Evolutionary conservation across 2,888 invertebrate genomes (phyloP), one percentile per base, ranked within the genome.

Genomic region (Tridacna gigas): DNA sequence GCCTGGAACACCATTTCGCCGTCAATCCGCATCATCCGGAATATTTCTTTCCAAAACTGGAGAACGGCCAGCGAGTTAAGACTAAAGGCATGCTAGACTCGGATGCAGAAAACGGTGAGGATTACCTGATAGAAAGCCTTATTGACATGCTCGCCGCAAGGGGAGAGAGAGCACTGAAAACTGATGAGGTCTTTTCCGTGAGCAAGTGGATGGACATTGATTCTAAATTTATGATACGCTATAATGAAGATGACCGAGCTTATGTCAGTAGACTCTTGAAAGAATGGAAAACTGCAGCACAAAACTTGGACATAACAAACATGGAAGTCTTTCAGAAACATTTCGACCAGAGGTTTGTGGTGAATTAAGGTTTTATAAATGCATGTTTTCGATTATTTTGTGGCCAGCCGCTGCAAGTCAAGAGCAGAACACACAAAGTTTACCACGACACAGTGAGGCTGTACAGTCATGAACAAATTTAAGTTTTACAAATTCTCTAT

Each of bases 11-110:
- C 47, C 88, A 88, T 60, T 88, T 85, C 65, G 63, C 74, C 0
- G 63, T 60, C 25, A 88, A 88, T 66, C 88, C 83, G 12, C 88
- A 88, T 25, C 88, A 88, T 74, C 88, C 88, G 45, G 88, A 88
- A 76, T 88, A 85, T 25, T 88, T 85, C 82, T 77, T 79, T 45
- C 74, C 74, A 28, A 63, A 77, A 73, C 66, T 28, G 12, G 69
- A 67, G 51, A 73, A 81, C 22, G 82, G 82, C n/a, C 15, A 47
- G 20, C 25, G 80, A 56, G 83, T 82, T 25, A 75, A 76, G 66
- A 60, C 56, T 48, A 65, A 51, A 20, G 61, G 74, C 12, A 80
- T 85, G 69, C n/a, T 79, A 2, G 80, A 85, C 18, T 28, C 60
- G 22, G 77, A 79, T 48, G 18, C 28, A 0, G 73, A 74, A 26